Percentiles rank a stretch among this genome's conserved stretches.
Evolutionary conservation across 1,140 invertebrate genomes (phyloP).

Genomic region (Glomeris maerens): DNA sequence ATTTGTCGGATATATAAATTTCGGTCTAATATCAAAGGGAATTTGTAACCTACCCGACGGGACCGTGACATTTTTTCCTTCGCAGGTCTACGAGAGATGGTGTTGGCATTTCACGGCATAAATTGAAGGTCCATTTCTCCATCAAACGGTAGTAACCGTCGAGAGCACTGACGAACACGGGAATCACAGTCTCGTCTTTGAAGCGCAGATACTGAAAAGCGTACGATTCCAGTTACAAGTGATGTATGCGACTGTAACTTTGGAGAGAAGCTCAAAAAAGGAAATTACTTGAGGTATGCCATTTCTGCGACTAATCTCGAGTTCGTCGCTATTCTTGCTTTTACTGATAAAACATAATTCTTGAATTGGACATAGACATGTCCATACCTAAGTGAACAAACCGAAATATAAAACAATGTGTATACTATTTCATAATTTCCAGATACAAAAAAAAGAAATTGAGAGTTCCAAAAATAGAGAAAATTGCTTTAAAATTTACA

Average conservation of each 20-base stretch:
- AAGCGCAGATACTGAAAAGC: conserved; percentile 48
- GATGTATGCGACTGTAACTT: not conserved
- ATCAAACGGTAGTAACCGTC: conserved; percentile 78
- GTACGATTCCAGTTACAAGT: not conserved
- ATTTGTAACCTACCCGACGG: conserved; percentile 49
- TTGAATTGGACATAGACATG: conserved; percentile 59
- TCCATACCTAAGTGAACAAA: conserved; percentile 39
- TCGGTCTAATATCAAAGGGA: no score
- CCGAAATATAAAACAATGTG: conserved; percentile 27
- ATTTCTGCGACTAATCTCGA: conserved; percentile 59
- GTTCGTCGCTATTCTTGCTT: conserved; percentile 48
- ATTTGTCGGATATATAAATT: no score
- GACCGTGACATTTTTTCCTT: conserved; percentile 67
- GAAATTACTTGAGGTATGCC: conserved; percentile 44
- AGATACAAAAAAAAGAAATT: no score
- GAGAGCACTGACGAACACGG: conserved; percentile 66
- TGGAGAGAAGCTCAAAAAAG: not conserved
- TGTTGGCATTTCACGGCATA: conserved; percentile 60
- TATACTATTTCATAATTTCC: no score
- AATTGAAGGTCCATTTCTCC: conserved; percentile 76
- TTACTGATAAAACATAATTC: conserved; percentile 64
- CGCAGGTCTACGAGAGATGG: conserved; percentile 58
- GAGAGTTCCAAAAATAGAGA: conserved; percentile 16
- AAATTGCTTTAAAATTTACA: conserved; percentile 4
- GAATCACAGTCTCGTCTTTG: conserved; percentile 38